phyloP scores from a whole-genome alignment of 92 coral and sea anemone species.

The Paramuricea clavata region DNA sequence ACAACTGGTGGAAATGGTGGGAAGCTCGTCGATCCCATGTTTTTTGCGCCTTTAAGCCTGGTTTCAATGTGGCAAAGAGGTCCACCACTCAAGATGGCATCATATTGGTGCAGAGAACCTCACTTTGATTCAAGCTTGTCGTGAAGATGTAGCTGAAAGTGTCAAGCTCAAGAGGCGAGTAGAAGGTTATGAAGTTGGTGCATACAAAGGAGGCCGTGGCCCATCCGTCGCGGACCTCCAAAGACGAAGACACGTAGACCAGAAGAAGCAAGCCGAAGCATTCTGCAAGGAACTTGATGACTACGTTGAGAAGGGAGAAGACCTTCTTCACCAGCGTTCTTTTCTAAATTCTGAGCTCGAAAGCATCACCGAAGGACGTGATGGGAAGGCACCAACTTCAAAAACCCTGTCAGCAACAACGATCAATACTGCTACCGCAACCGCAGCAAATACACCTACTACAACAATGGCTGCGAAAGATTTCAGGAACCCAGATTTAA shows the following conservation, averaged over 20 bases:
- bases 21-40: conserved; percentile 67
- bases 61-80: conserved; percentile 59
- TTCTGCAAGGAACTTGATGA: conserved; percentile 70
- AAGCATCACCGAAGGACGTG: conserved; percentile 23
- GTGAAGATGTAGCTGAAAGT: conserved; percentile 71
- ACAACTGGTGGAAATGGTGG: conserved; percentile 75
- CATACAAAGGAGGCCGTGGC: conserved; percentile 69
- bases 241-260: conserved; percentile 57
- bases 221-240: conserved; percentile 58
- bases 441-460: conserved; percentile 29
- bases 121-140: conserved; percentile 63
- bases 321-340: conserved; percentile 62
- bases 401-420: background rate
- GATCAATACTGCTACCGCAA: conserved; percentile 8
- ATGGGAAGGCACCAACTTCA: no score
- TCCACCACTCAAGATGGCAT: conserved; percentile 73
- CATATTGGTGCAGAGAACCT: conserved; percentile 66
- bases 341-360: conserved; percentile 69
- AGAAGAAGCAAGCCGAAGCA: conserved; percentile 51
- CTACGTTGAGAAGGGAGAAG: conserved; percentile 31
- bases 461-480: conserved; percentile 31
- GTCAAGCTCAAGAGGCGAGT: conserved; percentile 56
- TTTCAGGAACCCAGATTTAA: conserved; percentile 36
- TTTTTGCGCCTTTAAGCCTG: conserved; percentile 71
- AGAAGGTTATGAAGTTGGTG: conserved; percentile 57